Evolutionary conservation across 2,888 invertebrate species (phyloP), one percentile per base, ranked within the genome.

Genomic region (Odiellus spinosus): DNA sequence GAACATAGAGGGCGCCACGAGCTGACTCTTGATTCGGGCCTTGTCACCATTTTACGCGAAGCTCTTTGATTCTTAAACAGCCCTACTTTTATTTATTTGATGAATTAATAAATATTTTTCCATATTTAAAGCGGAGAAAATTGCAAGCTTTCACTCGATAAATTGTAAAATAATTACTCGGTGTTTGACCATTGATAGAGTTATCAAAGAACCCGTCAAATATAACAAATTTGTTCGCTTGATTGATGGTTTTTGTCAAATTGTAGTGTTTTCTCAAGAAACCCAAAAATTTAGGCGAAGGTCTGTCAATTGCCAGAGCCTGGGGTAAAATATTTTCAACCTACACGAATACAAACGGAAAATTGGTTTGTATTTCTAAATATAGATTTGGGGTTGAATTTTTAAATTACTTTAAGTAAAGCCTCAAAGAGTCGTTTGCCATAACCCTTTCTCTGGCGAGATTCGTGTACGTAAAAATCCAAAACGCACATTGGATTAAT

Each of bases 261-360:
- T 74, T 73, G 65, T 88, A 95, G 65, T 91, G 82, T 63, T 85
- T 86, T 36, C 71, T 71, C 17, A 96, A 69, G 66, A 96, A 96
- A 32, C 75, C 76, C 55, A 85, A 71, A 60, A 93, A 80, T 64
- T 90, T 90, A 42, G 79, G 75, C 0, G 93, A 93, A 0, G 95
- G 96, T 36, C 86, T 76, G 66, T 96, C 95, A 53, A 95, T 81
- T 1, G 96, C 91, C 59, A 93, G 68, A 62, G 82, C 77, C 3
- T 76, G 69, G 0, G 83, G 78, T 42, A 67, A 65, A 40, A 77
- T 70, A 45, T 76, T 71, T 66, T 80, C 77, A 54, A 78, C 78
- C 76, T 81, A 66, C 51, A 74, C 58, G n/a, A n/a, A n/a, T n/a
- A n/a, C n/a, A n/a, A n/a, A n/a, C n/a, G n/a, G n/a, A n/a, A n/a